Conservation (phyloP, 2,888 invertebrate species). For the Salpingus planirostris region DNA sequence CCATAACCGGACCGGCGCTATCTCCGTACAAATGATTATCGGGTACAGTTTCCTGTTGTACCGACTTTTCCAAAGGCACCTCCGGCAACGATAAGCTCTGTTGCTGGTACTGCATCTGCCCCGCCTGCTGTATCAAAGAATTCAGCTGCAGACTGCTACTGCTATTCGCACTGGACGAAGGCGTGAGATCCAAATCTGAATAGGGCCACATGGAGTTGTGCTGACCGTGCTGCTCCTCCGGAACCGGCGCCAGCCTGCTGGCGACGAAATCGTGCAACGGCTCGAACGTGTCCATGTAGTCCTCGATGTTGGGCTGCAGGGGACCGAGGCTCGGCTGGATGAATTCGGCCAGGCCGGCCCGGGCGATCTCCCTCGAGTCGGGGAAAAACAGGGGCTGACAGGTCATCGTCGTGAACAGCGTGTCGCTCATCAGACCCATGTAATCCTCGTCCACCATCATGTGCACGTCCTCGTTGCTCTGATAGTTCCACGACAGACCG, state of each 20-base stretch:
- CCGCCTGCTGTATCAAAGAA: too few relatives aligned
- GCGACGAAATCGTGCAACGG: constrained; percentile 36
- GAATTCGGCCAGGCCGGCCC: constrained; percentile 87
- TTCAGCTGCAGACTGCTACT: constrained; percentile 1
- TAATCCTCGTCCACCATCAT: constrained; percentile 81
- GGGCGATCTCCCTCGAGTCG: constrained; percentile 92
- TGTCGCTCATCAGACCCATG: constrained; percentile 82
- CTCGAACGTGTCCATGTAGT: constrained; percentile 86
- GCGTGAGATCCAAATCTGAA: constrained; percentile 29
- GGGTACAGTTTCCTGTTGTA: too few relatives aligned
- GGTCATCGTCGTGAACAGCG: constrained; percentile 78
- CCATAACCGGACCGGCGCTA: too few relatives aligned
- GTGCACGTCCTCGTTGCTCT: constrained; percentile 56
- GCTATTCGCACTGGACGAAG: constrained; percentile 2
- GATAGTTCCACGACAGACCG: constrained; percentile 65
- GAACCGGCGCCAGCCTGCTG: constrained; percentile 46
- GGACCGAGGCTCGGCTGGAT: constrained; percentile 97
- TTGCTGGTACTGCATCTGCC: too few relatives aligned
- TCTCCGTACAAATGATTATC: too few relatives aligned
- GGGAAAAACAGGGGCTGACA: constrained; percentile 93
- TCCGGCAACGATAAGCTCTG: too few relatives aligned
- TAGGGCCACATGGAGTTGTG: constrained; percentile 23
- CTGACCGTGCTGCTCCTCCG: constrained; percentile 46
- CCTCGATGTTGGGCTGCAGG: constrained; percentile 92
- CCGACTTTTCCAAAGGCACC: too few relatives aligned